Percentiles rank a stretch among this genome's conserved stretches.
Conservation (phyloP, 2,797 vertebrate genomes). For the Neosilurus mollespiculum region DNA sequence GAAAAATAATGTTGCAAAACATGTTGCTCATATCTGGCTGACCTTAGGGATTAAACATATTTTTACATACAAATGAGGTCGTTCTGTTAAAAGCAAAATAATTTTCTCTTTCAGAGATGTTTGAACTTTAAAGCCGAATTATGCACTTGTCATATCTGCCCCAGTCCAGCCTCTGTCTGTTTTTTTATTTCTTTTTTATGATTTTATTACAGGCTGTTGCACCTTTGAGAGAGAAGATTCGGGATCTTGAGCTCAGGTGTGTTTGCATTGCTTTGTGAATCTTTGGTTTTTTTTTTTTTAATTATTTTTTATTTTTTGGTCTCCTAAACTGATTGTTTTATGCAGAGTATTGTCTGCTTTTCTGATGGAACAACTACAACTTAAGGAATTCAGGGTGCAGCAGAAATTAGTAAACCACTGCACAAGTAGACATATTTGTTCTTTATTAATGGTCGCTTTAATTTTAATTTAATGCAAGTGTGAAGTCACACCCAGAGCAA, state of each 20-base stretch:
- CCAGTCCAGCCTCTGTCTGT: too few species aligned
- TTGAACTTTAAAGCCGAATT: background rate
- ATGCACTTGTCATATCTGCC: too few species aligned
- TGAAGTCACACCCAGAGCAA: background rate
- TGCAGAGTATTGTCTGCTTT: too few species aligned
- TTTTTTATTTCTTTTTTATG: slow-evolving; percentile 9
- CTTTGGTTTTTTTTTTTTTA: too few species aligned
- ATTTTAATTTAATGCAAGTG: background rate
- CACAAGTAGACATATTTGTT: background rate
- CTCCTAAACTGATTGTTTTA: background rate
- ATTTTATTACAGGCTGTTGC: slow-evolving; percentile 80
- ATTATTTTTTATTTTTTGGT: background rate
- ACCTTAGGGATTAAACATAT: slow-evolving; percentile 50
- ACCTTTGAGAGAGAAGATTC: slow-evolving; percentile 94
- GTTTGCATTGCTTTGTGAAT: slow-evolving; percentile 13
- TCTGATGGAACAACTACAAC: background rate
- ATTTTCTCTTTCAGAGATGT: background rate
- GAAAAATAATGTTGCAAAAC: slow-evolving; percentile 17
- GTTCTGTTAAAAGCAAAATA: slow-evolving; percentile 17
- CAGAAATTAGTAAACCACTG: background rate
- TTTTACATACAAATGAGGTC: background rate
- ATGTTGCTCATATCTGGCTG: slow-evolving; percentile 37
- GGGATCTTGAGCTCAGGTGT: slow-evolving; percentile 95
- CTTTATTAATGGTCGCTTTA: background rate
- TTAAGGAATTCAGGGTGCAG: background rate